Conservation (phyloP, 2,888 invertebrate species). For the Eupsilia transversa region DNA sequence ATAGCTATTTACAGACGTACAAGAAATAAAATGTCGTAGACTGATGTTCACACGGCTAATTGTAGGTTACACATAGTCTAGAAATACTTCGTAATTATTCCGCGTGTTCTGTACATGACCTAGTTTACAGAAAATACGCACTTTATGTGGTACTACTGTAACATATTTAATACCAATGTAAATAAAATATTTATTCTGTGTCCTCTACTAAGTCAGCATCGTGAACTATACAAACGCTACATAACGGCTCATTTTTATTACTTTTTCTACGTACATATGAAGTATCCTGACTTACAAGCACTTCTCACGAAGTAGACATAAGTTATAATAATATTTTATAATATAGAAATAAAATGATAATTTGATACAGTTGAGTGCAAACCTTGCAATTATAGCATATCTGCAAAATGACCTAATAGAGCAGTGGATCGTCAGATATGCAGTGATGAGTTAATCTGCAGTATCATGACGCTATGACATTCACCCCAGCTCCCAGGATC, state of each 20-base stretch:
- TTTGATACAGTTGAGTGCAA: conserved; percentile 28
- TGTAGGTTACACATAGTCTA: conserved; percentile 56
- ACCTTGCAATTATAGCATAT: conserved; percentile 31
- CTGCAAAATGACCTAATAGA: conserved; percentile 49
- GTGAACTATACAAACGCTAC: conserved; percentile 8
- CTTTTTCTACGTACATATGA: conserved; percentile 2
- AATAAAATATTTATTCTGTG: conserved; percentile 21
- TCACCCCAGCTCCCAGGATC: conserved; percentile 33
- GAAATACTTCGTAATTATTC: conserved; percentile 52
- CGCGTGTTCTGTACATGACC: conserved; percentile 53
- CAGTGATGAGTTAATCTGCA: conserved; percentile 56
- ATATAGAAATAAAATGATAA: conserved; percentile 34
- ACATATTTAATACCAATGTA: conserved; percentile 20
- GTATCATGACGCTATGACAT: conserved; percentile 46
- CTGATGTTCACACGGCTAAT: conserved; percentile 62
- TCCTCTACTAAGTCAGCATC: conserved; percentile 6
- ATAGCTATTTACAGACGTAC: conserved; percentile 44
- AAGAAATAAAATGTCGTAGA: conserved; percentile 51
- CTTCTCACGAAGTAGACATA: conserved; percentile 3
- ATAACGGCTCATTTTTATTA: conserved; percentile 19
- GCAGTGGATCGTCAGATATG: conserved; percentile 35
- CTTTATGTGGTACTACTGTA: conserved; percentile 6
- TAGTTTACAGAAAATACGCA: conserved; percentile 30
- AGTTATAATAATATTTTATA: not conserved
- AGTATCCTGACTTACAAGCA: conserved; percentile 1